A percentile compares a stretch with the other conserved stretches of the same genome.
Evolutionary conservation across 2,888 invertebrate species (phyloP).

Genomic region (Meliscaeva auricollis): DNA sequence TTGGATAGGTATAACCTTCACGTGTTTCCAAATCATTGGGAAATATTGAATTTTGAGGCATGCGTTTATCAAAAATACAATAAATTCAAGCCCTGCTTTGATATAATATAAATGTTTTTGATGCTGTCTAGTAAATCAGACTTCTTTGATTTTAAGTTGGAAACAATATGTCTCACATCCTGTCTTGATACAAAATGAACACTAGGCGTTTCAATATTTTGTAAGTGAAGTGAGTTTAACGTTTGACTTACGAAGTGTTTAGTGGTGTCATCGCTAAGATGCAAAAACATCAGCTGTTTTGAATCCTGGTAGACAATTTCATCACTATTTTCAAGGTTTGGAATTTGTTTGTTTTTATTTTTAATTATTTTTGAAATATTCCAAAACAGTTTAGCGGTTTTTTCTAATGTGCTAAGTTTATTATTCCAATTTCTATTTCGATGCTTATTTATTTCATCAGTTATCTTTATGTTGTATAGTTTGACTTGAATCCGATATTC

Average conservation of each 20-base stretch:
- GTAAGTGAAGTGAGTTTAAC: background rate
- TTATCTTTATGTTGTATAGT: background rate
- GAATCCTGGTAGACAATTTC: background rate
- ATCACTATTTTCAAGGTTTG: background rate
- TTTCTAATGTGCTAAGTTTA: too few species aligned
- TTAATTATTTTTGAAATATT: background rate
- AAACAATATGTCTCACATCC: background rate
- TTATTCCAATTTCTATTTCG: background rate
- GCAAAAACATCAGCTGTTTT: too few species aligned
- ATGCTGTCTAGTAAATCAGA: background rate
- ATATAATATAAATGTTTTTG: background rate
- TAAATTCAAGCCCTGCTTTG: background rate
- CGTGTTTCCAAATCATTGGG: too few species aligned
- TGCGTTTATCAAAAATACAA: background rate
- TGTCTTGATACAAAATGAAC: background rate
- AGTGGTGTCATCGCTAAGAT: background rate
- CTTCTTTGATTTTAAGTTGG: background rate
- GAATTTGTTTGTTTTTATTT: background rate
- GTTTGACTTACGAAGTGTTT: background rate
- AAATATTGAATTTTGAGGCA: background rate
- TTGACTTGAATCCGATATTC: background rate
- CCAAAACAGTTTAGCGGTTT: background rate
- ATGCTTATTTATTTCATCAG: background rate
- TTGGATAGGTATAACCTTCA: background rate
- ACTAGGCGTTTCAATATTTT: too few species aligned